Base-by-base conservation (phyloP, 2,888 invertebrate species). In the Cephus runcator region DNA sequence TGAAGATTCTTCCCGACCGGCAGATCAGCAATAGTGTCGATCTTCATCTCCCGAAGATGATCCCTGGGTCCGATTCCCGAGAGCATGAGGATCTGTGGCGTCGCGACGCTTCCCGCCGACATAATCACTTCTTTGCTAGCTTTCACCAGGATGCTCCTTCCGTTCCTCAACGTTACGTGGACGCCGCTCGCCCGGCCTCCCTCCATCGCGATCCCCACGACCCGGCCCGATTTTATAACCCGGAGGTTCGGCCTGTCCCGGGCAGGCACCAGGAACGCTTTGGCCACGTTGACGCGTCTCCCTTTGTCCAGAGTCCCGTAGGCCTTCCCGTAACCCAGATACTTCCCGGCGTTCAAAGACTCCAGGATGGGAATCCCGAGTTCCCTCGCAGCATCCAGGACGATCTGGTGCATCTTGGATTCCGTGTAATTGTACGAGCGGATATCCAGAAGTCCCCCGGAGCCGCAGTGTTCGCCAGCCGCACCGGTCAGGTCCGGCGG, bases 81-180 rank as follows among this genome's bases (percentile, higher is more conserved):
- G 23, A 95, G 89, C 94, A 95, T 93, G 71, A 96, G 90, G 6
- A 96, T 85, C 86, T 96, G 95, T 0, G 96, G 95, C 1, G 94
- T 93, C 83, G 94, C 95, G 75, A 96, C 92, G 3, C 94, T 92
- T 6, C 96, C 96, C 1, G 94, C 94, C 12, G 94, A 93, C 9
- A 96, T 85, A 78, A 96, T 93, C 0, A 96, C 93, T 85, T 95
- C 95, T 79, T 93, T 94, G 15, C 91, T 91, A 9, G 94, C 94
- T 74, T 82, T 85, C 15, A 87, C 81, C 3, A 80, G 87, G 2
- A 91, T 73, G 4, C 81, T 81, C 75, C 83, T 83, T 0, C 90
- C 90, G 30, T 87, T 84, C 83, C 90, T 83, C 85, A 92, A 69
- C 80, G 84, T 88, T 83, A 93, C 90, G 40, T 89, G 88, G 0